These are phyloP conservation scores for Trissonchulus latispiculum DNA, from an alignment of 2,888 invertebrate genomes.

Conservation along the genomic window DNA sequence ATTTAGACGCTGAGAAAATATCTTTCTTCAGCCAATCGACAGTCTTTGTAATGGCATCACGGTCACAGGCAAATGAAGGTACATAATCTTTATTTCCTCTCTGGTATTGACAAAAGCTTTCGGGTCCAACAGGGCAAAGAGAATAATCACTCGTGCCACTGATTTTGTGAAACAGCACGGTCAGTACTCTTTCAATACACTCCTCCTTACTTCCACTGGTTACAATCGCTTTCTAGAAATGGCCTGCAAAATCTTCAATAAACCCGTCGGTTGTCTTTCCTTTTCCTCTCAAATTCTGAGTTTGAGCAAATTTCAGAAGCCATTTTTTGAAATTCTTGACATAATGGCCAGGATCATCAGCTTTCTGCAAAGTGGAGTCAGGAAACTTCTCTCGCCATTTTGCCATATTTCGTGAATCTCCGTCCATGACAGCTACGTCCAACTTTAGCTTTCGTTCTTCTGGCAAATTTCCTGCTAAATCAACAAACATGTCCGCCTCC, in stretches of 20 bases:
- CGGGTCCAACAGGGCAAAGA: neutral
- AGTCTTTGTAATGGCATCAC: neutral
- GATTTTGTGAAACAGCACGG: neutral
- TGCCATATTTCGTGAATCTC: neutral
- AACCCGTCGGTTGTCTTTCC: neutral
- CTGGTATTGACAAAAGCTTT: neutral
- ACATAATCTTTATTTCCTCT: neutral
- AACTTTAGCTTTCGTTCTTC: neutral
- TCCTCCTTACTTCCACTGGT: neutral
- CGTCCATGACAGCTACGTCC: neutral
- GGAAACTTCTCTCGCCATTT: neutral
- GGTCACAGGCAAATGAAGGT: neutral
- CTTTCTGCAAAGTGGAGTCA: neutral
- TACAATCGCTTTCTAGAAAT: neutral
- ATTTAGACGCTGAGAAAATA: neutral
- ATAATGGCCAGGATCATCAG: neutral
- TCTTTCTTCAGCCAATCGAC: neutral
- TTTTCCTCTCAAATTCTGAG: neutral
- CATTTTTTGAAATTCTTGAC: neutral
- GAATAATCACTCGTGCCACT: neutral
- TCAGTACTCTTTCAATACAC: neutral
- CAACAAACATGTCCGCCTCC: neutral
- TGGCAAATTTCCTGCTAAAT: neutral
- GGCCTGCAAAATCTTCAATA: neutral
- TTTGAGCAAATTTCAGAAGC: neutral